Evolutionary conservation across 2,113 vertebrate genomes (phyloP).

Genomic region (Zosterops borbonicus): DNA sequence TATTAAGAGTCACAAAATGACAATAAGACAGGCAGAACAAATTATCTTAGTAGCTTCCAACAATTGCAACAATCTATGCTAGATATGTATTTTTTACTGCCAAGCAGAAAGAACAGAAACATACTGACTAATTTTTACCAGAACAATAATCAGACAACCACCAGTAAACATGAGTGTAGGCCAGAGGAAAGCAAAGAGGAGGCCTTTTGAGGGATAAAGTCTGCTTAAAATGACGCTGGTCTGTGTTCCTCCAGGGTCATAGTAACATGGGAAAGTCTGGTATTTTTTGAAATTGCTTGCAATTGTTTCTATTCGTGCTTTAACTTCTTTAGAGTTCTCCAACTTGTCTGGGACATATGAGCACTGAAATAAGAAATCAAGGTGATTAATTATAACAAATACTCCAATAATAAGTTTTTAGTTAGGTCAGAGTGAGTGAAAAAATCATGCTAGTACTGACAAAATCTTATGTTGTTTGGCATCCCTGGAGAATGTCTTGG

Average conservation of each 20-base stretch:
- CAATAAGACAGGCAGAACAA: neutral
- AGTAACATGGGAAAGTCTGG: constrained; percentile 70
- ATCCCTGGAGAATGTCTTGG: neutral
- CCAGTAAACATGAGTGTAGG: constrained; percentile 75
- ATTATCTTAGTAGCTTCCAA: neutral
- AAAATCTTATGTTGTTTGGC: neutral
- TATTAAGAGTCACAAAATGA: neutral
- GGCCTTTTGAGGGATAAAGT: constrained; percentile 58
- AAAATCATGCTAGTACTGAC: neutral
- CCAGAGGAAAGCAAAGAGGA: constrained; percentile 74
- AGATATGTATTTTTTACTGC: constrained; percentile 25
- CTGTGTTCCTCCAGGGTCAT: constrained; percentile 50
- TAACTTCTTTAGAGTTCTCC: constrained; percentile 61
- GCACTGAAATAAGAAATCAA: constrained; percentile 71
- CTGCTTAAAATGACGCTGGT: constrained; percentile 65
- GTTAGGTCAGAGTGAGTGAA: neutral
- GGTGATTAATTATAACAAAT: neutral
- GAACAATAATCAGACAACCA: constrained; percentile 73
- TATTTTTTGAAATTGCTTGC: constrained; percentile 62
- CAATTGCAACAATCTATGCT: neutral
- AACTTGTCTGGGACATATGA: constrained; percentile 70
- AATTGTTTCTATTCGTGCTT: constrained; percentile 61
- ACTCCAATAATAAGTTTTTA: neutral
- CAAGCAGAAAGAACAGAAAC: constrained; percentile 75
- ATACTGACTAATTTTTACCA: constrained; percentile 80